A percentile compares a stretch with the other conserved stretches of the same genome.
These are phyloP conservation scores for Rhinoptilus africanus DNA, from an alignment of 2,113 vertebrate genomes.

Conservation along the genomic window DNA sequence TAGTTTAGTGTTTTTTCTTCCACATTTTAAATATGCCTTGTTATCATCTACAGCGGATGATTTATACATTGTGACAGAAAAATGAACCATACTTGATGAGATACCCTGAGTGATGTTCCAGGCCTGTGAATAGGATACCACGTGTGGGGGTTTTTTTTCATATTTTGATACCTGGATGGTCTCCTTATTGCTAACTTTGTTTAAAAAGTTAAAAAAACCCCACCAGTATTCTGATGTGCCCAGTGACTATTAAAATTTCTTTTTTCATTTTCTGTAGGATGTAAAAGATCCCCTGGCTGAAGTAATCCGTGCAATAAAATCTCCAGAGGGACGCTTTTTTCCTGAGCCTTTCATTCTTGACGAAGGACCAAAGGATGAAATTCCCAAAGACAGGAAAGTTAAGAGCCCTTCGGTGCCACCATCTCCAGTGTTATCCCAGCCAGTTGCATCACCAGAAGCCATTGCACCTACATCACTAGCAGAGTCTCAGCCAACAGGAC, in stretches of 20 bases:
- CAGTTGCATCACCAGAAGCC: slow-evolving; percentile 76
- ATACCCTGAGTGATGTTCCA: background rate
- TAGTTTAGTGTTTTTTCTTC: background rate
- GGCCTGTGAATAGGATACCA: background rate
- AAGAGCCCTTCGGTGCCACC: slow-evolving; percentile 21
- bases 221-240: accelerated
- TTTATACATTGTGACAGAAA: background rate
- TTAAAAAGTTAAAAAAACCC: no score
- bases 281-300: background rate
- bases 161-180: background rate
- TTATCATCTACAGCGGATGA: background rate
- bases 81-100: background rate
- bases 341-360: slow-evolving; percentile 72
- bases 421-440: slow-evolving; percentile 85
- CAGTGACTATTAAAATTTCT: background rate
- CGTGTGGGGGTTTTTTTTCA: background rate
- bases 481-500: slow-evolving; percentile 66
- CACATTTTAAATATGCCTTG: background rate
- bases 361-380: slow-evolving; percentile 50
- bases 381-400: slow-evolving; percentile 6
- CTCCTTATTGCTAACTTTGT: background rate
- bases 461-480: slow-evolving; percentile 64
- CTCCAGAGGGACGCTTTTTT: slow-evolving; percentile 75
- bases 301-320: slow-evolving; percentile 36
- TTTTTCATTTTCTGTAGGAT: slow-evolving; percentile 6